These are phyloP conservation scores for Clunio marinus DNA, from an alignment of 2,888 invertebrate species.

Conservation along the genomic window DNA sequence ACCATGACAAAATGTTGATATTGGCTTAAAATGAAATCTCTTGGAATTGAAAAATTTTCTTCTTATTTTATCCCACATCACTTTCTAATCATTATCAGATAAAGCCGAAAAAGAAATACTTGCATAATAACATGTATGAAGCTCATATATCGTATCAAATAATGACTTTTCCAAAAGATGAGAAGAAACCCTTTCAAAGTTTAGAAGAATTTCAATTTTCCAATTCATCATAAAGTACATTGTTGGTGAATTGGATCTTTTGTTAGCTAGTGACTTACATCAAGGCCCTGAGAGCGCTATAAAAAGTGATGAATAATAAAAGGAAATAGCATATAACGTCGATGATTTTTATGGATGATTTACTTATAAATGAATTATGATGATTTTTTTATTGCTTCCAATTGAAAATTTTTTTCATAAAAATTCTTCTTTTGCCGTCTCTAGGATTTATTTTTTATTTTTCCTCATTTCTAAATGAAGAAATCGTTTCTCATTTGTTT, in stretches of 20 bases:
- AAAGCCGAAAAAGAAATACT: too few relatives aligned
- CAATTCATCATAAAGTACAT: background rate
- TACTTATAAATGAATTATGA: constrained; percentile 37
- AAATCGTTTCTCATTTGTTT: constrained; percentile 9
- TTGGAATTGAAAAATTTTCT: too few relatives aligned
- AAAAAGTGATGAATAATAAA: constrained; percentile 36
- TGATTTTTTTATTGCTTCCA: constrained; percentile 34
- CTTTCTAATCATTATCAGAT: too few relatives aligned
- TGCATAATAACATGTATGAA: too few relatives aligned
- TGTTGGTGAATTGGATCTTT: constrained; percentile 4
- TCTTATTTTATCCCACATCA: too few relatives aligned
- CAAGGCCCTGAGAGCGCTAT: background rate
- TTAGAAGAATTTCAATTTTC: too few relatives aligned
- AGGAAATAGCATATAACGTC: background rate
- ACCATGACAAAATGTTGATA: too few relatives aligned
- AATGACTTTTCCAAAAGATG: too few relatives aligned
- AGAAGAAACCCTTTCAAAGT: too few relatives aligned
- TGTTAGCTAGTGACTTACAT: background rate
- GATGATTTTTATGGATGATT: constrained; percentile 38
- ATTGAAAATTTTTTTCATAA: constrained; percentile 30
- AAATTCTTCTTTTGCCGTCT: background rate
- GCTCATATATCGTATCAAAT: too few relatives aligned
- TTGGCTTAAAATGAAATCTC: too few relatives aligned
- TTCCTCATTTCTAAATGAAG: background rate
- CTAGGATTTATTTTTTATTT: constrained; percentile 33